Evolutionary conservation across 2,113 vertebrate species (phyloP).

Genomic region (Lepus europaeus): DNA sequence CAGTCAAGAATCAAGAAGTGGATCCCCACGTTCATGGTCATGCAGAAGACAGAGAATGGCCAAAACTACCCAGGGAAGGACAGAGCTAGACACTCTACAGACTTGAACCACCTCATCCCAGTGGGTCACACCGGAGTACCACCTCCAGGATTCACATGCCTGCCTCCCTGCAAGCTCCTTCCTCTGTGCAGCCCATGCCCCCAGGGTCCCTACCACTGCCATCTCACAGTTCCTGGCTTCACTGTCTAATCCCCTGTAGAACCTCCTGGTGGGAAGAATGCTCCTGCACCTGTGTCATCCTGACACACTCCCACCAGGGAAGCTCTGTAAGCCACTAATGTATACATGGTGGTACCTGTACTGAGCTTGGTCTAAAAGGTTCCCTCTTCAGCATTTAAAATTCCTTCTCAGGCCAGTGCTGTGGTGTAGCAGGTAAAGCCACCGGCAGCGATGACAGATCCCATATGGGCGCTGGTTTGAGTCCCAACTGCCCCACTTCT

Average conservation of each 20-base stretch:
- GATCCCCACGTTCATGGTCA: not conserved
- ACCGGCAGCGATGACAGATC: no score
- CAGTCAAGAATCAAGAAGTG: not conserved
- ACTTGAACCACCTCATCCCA: not conserved
- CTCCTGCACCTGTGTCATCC: not conserved
- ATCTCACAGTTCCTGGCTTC: not conserved
- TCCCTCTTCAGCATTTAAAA: not conserved
- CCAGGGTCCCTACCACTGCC: no score
- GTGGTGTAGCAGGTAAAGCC: no score
- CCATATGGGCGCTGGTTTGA: no score
- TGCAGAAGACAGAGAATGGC: not conserved
- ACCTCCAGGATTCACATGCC: fast-evolving
- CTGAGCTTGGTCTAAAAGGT: not conserved
- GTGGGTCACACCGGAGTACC: not conserved
- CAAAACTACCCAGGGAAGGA: not conserved
- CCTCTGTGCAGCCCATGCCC: not conserved
- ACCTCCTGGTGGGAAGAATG: fast-evolving
- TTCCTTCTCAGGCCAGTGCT: not conserved
- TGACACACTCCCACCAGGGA: fast-evolving
- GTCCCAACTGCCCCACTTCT: no score
- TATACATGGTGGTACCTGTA: not conserved
- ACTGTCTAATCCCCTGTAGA: not conserved
- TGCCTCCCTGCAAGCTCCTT: not conserved
- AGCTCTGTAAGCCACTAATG: not conserved
- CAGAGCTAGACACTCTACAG: not conserved